Conservation (phyloP, 2,113 vertebrate genomes). For the Ceyx margarethae region DNA sequence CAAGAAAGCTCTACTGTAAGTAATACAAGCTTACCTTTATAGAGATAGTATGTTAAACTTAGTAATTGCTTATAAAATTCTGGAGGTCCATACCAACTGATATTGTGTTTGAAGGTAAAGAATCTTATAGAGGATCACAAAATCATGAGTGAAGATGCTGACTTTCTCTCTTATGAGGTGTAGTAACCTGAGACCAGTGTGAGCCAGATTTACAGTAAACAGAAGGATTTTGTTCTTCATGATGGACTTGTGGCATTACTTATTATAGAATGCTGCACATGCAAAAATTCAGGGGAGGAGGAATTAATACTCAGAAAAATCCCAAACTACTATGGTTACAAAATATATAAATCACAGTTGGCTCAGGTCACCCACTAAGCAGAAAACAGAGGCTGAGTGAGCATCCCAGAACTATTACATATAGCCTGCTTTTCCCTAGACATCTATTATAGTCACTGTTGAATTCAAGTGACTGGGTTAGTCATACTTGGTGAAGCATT, state of each 20-base stretch:
- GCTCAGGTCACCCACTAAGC: background rate
- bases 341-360: background rate
- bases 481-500: background rate
- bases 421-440: background rate
- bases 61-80: background rate
- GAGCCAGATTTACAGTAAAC: background rate
- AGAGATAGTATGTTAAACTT: background rate
- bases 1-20: background rate
- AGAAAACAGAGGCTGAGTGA: background rate
- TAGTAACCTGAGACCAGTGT: background rate
- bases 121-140: background rate
- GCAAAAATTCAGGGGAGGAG: background rate
- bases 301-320: background rate
- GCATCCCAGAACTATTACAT: background rate
- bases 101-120: background rate
- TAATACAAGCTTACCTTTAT: background rate
- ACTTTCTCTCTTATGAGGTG: background rate
- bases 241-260: background rate
- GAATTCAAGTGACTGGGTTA: background rate
- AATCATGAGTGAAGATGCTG: background rate
- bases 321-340: background rate
- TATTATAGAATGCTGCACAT: rapidly evolving
- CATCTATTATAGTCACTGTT: background rate
- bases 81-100: rapidly evolving
- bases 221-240: background rate